phyloP scores from a whole-genome alignment of 2,113 vertebrate genomes.

The Eidolon helvum region DNA sequence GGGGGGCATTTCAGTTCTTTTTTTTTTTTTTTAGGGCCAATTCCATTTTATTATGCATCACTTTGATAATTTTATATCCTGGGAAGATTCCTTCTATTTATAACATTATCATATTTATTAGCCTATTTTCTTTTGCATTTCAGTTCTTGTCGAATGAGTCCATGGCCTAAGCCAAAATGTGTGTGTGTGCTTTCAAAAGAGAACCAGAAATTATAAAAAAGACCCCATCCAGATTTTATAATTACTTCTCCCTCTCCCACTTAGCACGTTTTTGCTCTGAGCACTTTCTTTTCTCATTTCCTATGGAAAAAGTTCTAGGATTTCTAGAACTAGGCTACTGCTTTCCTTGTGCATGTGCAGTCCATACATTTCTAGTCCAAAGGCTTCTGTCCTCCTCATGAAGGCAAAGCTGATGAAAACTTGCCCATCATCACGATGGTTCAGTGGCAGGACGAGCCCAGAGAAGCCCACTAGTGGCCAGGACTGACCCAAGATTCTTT shows the following conservation, averaged over 20 bases:
- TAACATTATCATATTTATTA: neutral
- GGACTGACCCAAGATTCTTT: neutral
- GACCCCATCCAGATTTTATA: neutral
- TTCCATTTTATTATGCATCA: neutral
- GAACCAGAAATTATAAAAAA: neutral
- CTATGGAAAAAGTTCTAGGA: neutral
- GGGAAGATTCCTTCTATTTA: neutral
- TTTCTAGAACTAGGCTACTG: neutral
- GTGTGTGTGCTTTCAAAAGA: constrained; percentile 10
- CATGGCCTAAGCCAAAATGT: neutral
- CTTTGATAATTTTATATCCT: neutral
- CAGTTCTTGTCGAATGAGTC: constrained; percentile 2
- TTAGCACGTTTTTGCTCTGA: neutral
- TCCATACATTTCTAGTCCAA: neutral
- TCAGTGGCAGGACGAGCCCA: neutral
- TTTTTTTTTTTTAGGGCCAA: neutral
- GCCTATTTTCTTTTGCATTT: neutral
- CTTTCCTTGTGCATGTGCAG: neutral
- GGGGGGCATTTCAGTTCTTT: neutral
- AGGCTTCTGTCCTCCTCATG: neutral
- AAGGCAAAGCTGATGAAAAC: constrained; percentile 10
- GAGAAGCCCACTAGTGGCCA: neutral
- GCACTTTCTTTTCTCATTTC: constrained; percentile 2
- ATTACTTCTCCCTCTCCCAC: neutral
- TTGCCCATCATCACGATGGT: neutral